Evolutionary conservation across 2,113 vertebrate species (phyloP), one percentile per base, ranked within the genome.

Genomic region (Osmerus eperlanus): DNA sequence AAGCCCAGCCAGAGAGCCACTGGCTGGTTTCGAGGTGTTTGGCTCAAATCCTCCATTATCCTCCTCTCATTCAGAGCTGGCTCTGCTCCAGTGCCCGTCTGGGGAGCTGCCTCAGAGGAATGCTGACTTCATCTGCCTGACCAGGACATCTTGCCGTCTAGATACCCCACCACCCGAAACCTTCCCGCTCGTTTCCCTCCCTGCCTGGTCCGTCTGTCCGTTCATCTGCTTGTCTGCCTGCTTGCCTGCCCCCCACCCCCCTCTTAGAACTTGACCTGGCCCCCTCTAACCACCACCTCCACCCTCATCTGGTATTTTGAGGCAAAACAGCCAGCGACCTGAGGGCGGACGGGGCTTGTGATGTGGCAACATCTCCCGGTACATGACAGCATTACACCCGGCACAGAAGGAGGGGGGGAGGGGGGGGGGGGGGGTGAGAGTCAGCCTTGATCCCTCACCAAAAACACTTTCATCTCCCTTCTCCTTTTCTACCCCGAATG

Each of bases 61-160:
- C 65, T 56, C 59, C 79, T 55, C 81, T 84, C 76, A 82, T 83
- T 89, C 84, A 87, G 62, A 54, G 70, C 62, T 80, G 87, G 86
- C 83, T 83, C 71, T 85, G 85, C 83, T 89, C 84, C 81, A 83
- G 75, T 80, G 73, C 65, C 77, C 71, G 73, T 67, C 81, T 81
- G 81, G 78, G 61, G 82, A 85, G 86, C 78, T 76, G 82, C 83
- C 83, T 77, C 23, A 63, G 62, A 88, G 88, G 89, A 92, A 92
- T 88, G 88, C 85, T 85, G 87, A 90, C 87, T 87, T 91, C 88
- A 91, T 88, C 82, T 82, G 82, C 41, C 9, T 36, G 32, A 36
- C 32, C 32, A 18, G 76, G 80, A 85, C 9, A 84, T 86, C 79
- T 75, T 79, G 75, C 59, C 63, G 78, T 78, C 79, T 69, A 85